Percentiles rank a stretch among this genome's conserved stretches.
Conservation (phyloP, 2,797 vertebrate species). For the Fundulus diaphanus region DNA sequence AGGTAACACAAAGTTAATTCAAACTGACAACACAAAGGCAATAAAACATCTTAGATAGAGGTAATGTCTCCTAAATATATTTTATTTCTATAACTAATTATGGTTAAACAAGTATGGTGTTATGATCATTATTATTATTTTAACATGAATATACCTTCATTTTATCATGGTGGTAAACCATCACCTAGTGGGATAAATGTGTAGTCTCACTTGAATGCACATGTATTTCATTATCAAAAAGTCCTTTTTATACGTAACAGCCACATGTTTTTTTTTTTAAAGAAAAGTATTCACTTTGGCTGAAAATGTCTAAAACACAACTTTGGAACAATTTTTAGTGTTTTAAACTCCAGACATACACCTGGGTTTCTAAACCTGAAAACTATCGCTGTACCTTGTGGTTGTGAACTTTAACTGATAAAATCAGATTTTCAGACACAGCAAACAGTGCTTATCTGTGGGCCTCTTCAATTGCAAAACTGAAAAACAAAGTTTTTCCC, state of each 20-base stretch:
- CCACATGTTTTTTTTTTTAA: neutral
- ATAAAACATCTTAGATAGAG: no score
- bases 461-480: neutral
- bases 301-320: neutral
- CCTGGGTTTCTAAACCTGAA: no score
- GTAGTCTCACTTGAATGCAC: neutral
- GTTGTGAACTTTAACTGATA: slow-evolving; percentile 10
- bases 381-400: neutral
- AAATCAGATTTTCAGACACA: slow-evolving; percentile 3
- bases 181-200: neutral
- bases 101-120: no score
- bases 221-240: neutral
- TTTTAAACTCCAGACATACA: neutral
- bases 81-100: no score
- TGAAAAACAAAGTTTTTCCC: neutral
- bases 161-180: neutral
- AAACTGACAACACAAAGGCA: no score
- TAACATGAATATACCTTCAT: neutral
- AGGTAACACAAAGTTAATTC: no score
- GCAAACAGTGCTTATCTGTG: slow-evolving; percentile 35
- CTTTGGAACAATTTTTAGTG: neutral
- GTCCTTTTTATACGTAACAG: neutral
- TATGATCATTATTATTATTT: no score
- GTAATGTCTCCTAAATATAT: no score
- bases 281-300: neutral